Evolutionary conservation across 30 jellyfish, hydroid and myxozoan species (phyloP).

Genomic region (Turritopsis rubra): DNA sequence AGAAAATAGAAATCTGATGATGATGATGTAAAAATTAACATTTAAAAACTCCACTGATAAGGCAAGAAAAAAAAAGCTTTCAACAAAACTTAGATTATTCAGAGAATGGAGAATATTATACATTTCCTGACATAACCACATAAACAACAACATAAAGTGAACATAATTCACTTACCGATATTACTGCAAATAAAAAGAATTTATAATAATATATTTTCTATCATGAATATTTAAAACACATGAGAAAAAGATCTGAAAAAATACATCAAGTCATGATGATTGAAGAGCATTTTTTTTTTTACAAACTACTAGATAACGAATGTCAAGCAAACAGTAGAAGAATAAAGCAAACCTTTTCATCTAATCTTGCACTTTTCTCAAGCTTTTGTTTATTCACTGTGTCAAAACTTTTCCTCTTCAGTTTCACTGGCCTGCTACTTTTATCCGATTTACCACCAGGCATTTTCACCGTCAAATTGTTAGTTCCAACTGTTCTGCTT

Average conservation of each 20-base stretch:
- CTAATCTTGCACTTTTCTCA: slow-evolving; percentile 6
- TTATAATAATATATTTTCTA: no score
- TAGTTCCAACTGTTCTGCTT: not conserved
- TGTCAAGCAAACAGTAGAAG: not conserved
- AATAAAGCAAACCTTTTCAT: slow-evolving; percentile 8
- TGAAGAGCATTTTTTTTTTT: no score
- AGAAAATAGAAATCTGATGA: not conserved
- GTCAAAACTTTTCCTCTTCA: slow-evolving; percentile 4
- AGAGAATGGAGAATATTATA: no score
- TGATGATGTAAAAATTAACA: no score
- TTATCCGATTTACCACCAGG: not conserved
- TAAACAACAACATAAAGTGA: no score
- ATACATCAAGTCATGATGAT: no score
- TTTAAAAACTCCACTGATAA: not conserved
- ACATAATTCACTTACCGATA: no score
- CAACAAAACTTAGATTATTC: not conserved
- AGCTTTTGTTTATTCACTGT: not conserved
- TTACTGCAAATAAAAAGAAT: no score
- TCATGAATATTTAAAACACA: no score
- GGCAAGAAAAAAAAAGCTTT: not conserved
- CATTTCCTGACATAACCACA: no score
- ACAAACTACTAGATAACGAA: not conserved
- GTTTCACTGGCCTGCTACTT: slow-evolving; percentile 7
- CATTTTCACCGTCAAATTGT: not conserved
- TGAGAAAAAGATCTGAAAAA: no score